Conservation (phyloP, 2,888 invertebrate species). For the Axea sp. region DNA sequence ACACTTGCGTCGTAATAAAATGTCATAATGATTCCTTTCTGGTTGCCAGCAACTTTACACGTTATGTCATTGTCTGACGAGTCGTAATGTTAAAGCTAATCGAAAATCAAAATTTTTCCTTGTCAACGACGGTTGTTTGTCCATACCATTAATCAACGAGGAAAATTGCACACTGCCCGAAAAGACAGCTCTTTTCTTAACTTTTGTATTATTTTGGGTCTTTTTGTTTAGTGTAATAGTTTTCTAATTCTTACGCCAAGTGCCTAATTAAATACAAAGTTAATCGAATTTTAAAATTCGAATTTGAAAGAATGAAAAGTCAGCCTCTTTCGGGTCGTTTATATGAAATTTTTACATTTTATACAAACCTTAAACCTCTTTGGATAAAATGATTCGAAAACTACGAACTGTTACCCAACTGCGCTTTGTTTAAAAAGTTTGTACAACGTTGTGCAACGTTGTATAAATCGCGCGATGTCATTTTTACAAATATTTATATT, state of each 20-base stretch:
- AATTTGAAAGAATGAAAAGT: no score
- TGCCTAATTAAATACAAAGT: no score
- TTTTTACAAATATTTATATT: slow-evolving; percentile 29
- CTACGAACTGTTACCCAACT: slow-evolving; percentile 20
- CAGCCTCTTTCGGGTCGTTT: no score
- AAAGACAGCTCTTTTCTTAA: background rate
- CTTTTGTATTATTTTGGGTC: no score
- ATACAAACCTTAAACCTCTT: slow-evolving; percentile 6
- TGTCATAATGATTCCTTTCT: slow-evolving; percentile 2
- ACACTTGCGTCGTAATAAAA: slow-evolving; percentile 4
- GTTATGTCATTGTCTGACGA: slow-evolving; percentile 8
- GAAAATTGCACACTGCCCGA: slow-evolving; percentile 2
- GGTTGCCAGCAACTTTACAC: background rate
- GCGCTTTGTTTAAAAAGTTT: slow-evolving; percentile 5
- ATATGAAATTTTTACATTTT: no score
- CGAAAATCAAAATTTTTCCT: slow-evolving; percentile 22
- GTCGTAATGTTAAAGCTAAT: background rate
- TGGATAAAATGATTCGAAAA: slow-evolving; percentile 10
- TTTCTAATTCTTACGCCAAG: no score
- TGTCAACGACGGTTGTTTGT: slow-evolving; percentile 15
- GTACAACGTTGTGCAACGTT: slow-evolving; percentile 12
- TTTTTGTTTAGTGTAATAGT: no score
- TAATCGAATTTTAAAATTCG: no score
- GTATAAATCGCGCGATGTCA: slow-evolving; percentile 2
- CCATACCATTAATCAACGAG: slow-evolving; percentile 2